Evolutionary conservation across 1,140 invertebrate species (phyloP), one percentile per base, ranked within the genome.

Genomic region (Scaptomyza hsui): DNA sequence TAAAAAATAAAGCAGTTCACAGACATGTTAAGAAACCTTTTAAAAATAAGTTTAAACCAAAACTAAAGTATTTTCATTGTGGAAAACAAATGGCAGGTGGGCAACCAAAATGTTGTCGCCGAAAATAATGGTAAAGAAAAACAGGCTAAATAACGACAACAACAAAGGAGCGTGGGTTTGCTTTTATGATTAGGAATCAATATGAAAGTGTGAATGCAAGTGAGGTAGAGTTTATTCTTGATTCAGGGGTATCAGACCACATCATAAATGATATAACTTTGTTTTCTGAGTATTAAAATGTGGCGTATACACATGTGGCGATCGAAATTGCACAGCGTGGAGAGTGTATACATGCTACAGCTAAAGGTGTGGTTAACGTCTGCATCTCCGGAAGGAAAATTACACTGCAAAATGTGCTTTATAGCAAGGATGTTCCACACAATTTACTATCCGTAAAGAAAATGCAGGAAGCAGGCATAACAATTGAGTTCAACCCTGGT

Each of bases 221-320:
- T 53, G 47, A 68, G 72, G 51, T 72, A 4, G 60, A 42, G 55
- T 90, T 89, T 74, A 53, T 89, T 5, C 51, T 91, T 45, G 90
- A 90, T 53, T 91, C 90, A 21, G 90, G 90, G 37, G 90, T 89
- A 44, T 83, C 89, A 0, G 83, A 91, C 48, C 89, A 91, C 47
- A 47, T 92, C 2, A 79, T 90, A 48, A 91, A 90, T 45, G 76
- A 75, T 26, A 65, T 72, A 29, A 65, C 79, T n/a, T 53, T 80
- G 35, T 81, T 91, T 26, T 18, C 24, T 18, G 70, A 82, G 16
- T 73, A 65, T 47, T 32, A 24, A 9, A 15, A 35, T 35, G 32
- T 76, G 53, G 42, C 45, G 37, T n/a, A n/a, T n/a, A 39, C 21
- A 24, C 1, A 24, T 1, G 21, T 24, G n/a, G n/a, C 56, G 19